Evolutionary conservation across 2,888 invertebrate species (phyloP).

Genomic region (Lycia hirtaria): DNA sequence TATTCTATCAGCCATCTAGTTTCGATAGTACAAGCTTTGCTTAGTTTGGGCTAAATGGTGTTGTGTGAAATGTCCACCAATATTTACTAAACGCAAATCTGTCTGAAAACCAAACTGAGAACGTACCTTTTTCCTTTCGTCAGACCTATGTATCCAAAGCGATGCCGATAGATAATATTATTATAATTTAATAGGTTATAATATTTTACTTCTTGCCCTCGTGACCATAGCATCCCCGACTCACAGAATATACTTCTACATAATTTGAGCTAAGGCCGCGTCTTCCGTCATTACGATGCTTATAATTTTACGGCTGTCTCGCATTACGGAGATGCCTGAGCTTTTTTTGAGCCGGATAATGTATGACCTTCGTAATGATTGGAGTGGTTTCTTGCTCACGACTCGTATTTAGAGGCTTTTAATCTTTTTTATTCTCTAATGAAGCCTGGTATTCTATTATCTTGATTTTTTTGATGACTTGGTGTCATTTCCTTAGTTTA

Average conservation of each 20-base stretch:
- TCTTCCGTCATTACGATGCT: slow-evolving; percentile 30
- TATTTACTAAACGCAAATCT: too few relatives aligned
- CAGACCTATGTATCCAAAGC: neutral
- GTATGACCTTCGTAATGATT: slow-evolving; percentile 24
- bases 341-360: slow-evolving; percentile 23
- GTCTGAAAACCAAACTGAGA: too few relatives aligned
- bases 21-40: too few relatives aligned
- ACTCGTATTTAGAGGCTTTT: slow-evolving; percentile 3
- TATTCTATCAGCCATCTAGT: too few relatives aligned
- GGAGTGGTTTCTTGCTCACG: slow-evolving; percentile 12
- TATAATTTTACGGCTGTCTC: slow-evolving; percentile 31
- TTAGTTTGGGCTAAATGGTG: too few relatives aligned
- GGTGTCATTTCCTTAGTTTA: too few relatives aligned
- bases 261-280: neutral
- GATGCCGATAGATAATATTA: too few relatives aligned
- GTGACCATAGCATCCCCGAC: slow-evolving; percentile 24
- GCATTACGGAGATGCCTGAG: slow-evolving; percentile 22
- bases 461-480: too few relatives aligned
- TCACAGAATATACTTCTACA: neutral
- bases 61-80: too few relatives aligned
- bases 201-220: slow-evolving; percentile 15
- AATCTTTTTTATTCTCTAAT: neutral
- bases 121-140: neutral
- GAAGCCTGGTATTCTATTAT: neutral
- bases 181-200: too few relatives aligned